Base-by-base conservation (phyloP, 2,797 vertebrate species). In the Dendrocincla fuliginosa region DNA sequence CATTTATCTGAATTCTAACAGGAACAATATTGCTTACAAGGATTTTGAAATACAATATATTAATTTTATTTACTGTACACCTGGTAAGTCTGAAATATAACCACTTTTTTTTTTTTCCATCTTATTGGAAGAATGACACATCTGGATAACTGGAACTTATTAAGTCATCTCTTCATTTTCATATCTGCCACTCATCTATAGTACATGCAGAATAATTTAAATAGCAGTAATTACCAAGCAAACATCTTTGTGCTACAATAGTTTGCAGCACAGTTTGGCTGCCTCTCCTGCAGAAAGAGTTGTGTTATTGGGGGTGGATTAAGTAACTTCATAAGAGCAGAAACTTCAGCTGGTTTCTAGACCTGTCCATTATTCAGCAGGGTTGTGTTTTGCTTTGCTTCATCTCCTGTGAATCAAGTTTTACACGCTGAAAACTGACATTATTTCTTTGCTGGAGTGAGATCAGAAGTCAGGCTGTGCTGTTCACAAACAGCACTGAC, bases 61-160 rank as follows among this genome's bases (percentile, higher is more conserved):
- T 93, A 69, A 92, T 93, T 91, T 93, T 96, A 92, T 96, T 92
- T 93, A 94, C 83, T 67, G 47, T 84, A 76, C 73, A 90, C 59
- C 73, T 93, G 79, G 53, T 75, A 90, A 86, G 52, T 56, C 49
- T 89, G 52, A 88, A 96, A 75, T 79, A 39, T 12, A 91, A 60
- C 25, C 68, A 57, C 14, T 20, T 20, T 30, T 60, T 39, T 30
- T 24, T 56, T 89, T 91, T 69, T 27, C 4, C 4, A 52, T 81
- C 32, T 71, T 79, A 74, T 86, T 93, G 65, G 59, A 69, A 59
- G n/a, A 90, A 67, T 39, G 73, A 76, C 65, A 91, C 89, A 78
- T 83, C 83, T 88, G 73, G 69, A 59, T 78, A 84, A 67, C 41
- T 57, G 4, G 65, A 65, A 90, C 33, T 95, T 93, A 92, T 73